Evolutionary conservation across 2,797 vertebrate genomes (phyloP).

Genomic region (Rhinella marina): DNA sequence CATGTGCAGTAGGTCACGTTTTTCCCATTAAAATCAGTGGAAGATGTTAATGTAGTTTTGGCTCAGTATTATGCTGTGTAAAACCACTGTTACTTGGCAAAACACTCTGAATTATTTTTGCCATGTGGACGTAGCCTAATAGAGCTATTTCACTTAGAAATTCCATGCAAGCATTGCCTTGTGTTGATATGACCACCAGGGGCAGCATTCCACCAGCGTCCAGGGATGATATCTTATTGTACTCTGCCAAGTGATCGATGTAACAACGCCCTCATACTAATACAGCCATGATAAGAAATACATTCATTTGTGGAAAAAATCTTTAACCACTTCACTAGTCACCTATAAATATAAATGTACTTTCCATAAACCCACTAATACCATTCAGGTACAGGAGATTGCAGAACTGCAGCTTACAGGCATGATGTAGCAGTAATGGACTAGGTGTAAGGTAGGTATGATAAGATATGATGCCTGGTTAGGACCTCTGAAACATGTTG

Average conservation of each 20-base stretch:
- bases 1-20: too few relatives aligned
- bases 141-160: not conserved
- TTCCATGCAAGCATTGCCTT: not conserved
- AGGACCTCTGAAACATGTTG: not conserved
- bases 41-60: too few relatives aligned
- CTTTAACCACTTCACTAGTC: not conserved
- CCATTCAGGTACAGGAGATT: not conserved
- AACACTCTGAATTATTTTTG: too few relatives aligned
- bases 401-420: not conserved
- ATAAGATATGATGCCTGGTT: not conserved
- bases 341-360: not conserved
- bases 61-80: too few relatives aligned
- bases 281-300: constrained; percentile 27
- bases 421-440: not conserved
- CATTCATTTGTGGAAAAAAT: not conserved
- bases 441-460: not conserved
- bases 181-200: constrained; percentile 15
- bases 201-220: constrained; percentile 6
- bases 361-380: not conserved
- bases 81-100: too few relatives aligned
- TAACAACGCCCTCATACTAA: not conserved
- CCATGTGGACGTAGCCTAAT: not conserved
- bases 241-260: constrained; percentile 26
- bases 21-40: too few relatives aligned
- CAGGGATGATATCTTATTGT: constrained; percentile 6